phyloP scores from a whole-genome alignment of 2,113 vertebrate species.

The Serilophus lunatus region DNA sequence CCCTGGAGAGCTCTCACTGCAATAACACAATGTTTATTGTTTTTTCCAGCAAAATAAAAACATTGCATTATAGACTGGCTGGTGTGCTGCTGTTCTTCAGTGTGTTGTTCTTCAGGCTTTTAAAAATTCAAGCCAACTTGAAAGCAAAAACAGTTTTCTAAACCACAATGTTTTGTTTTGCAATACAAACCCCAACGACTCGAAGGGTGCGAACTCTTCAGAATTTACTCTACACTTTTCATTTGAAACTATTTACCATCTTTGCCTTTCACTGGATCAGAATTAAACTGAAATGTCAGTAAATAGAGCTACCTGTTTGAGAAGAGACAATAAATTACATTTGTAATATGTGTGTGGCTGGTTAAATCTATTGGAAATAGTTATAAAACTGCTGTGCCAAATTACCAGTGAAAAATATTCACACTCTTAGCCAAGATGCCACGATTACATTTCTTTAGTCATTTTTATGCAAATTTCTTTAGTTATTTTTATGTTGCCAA shows the following conservation, averaged over 20 bases:
- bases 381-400: background rate
- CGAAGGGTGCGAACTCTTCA: background rate
- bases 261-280: background rate
- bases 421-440: background rate
- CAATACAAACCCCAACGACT: background rate
- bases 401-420: background rate
- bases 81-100: background rate
- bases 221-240: background rate
- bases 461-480: background rate
- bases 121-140: background rate
- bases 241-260: background rate
- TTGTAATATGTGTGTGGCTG: accelerated
- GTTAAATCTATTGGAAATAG: background rate
- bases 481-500: background rate
- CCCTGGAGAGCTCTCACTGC: background rate
- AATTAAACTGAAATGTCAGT: background rate
- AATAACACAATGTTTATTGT: background rate
- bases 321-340: background rate
- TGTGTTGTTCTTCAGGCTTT: background rate
- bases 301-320: background rate
- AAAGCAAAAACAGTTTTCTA: background rate
- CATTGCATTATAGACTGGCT: background rate
- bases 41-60: background rate
- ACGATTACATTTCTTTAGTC: background rate
- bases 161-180: background rate